Base-by-base conservation (phyloP, 2,888 invertebrate species). In the Amiota minor region DNA sequence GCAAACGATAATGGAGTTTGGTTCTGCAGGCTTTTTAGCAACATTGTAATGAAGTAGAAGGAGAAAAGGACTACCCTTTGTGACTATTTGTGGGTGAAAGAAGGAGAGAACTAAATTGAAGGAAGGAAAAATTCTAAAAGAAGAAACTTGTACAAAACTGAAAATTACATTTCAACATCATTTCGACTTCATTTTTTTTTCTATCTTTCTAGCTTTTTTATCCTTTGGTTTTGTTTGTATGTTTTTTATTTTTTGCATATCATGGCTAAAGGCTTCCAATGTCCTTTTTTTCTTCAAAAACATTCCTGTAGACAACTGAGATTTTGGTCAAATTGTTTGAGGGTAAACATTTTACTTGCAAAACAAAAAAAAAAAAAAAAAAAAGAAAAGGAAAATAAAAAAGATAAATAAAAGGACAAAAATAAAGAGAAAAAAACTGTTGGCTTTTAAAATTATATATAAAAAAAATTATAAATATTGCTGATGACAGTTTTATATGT, bases 111-210 rank as follows among this genome's bases (percentile, higher is more conserved):
- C 9, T 59, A 20, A 20, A 53, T 55, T 67, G 10, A 20, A 46
- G n/a, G n/a, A n/a, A n/a, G n/a, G n/a, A n/a, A n/a, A n/a, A n/a
- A n/a, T n/a, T n/a, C n/a, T n/a, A 74, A 77, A 6, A 6, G 6
- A 35, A 2, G 6, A 35, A 35, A 35, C 35, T 35, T 35, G 35
- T 35, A 77, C 61, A 79, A 76, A 79, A 73, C 82, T 83, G 79
- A 77, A 85, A 85, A 85, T 85, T 83, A 83, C 84, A 82, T 82
- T 82, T 82, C 74, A 80, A 80, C 77, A 77, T 68, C 67, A 53
- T 68, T 68, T 68, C 35, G 20, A 20, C 11, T 11, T 14, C 50
- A 2, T 47, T 23, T 20, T 23, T 50, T 67, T 50, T 67, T 50
- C 50, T 18, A 18, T 50, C 46, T 65, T 46, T n/a, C n/a, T n/a